Conservation (phyloP, 53 echinoderm and acorn worm genomes). For the Zoroaster sp. region DNA sequence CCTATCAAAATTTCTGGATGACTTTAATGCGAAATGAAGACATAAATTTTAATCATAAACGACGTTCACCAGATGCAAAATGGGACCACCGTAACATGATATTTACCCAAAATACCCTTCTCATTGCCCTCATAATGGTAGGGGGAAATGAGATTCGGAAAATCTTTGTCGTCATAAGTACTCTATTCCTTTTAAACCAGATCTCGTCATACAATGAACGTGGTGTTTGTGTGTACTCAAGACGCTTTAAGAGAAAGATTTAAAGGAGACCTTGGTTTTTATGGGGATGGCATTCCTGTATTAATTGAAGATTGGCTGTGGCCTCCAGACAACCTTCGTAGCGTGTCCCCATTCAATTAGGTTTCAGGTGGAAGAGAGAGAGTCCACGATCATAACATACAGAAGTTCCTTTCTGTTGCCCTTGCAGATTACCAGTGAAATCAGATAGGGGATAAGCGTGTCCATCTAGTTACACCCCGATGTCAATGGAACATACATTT, state of each 20-base stretch:
- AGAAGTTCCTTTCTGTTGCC: background rate
- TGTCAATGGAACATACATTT: no score
- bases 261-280: background rate
- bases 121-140: no score
- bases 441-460: no score
- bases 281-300: background rate
- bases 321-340: constrained; percentile 31
- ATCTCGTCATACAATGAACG: background rate
- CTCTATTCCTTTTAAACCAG: no score
- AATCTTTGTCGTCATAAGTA: no score
- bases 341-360: background rate
- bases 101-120: no score
- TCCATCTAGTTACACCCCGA: no score
- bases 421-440: no score
- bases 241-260: background rate
- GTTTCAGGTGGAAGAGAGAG: background rate
- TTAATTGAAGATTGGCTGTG: constrained; percentile 25
- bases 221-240: background rate
- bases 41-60: background rate
- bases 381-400: background rate
- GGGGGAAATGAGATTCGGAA: no score
- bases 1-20: no score
- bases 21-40: no score
- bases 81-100: background rate
- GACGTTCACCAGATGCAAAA: background rate